A percentile compares a stretch with the other conserved stretches of the same genome.
phyloP scores from a whole-genome alignment of 2,888 invertebrate species.

The Chrysodeixis includens region DNA sequence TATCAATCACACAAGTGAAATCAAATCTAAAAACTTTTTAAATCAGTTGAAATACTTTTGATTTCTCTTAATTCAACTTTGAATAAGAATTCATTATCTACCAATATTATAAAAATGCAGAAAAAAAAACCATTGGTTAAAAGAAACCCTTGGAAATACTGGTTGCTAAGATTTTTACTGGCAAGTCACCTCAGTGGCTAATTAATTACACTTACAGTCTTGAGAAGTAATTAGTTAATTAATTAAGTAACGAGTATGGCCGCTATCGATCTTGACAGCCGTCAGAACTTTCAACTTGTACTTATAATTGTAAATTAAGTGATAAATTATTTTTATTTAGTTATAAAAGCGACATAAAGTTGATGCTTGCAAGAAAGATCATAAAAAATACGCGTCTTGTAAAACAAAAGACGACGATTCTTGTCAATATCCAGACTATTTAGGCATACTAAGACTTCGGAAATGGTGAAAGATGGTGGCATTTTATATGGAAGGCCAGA shows the following conservation, averaged over 20 bases:
- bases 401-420: too few relatives aligned
- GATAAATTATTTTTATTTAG: background rate
- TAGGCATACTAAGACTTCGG: too few relatives aligned
- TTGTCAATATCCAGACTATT: too few relatives aligned
- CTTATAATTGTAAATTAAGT: conserved; percentile 21
- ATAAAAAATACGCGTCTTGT: too few relatives aligned
- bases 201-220: conserved; percentile 62
- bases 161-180: conserved; percentile 38
- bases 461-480: too few relatives aligned
- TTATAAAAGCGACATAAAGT: too few relatives aligned
- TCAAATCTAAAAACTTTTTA: background rate
- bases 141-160: background rate
- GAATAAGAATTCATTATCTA: background rate
- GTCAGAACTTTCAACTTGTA: conserved; percentile 14
- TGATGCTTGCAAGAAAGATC: too few relatives aligned
- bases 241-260: conserved; percentile 57
- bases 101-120: conserved; percentile 12
- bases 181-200: conserved; percentile 49
- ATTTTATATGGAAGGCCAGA: too few relatives aligned
- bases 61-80: background rate
- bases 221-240: conserved; percentile 64
- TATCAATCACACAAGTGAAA: background rate
- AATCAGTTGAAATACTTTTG: background rate
- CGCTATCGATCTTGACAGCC: conserved; percentile 40
- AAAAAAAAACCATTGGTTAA: background rate